Percentiles rank a stretch among this genome's conserved stretches.
Evolutionary conservation across 2,888 invertebrate species (phyloP).

Genomic region (Sarcophaga carnaria): DNA sequence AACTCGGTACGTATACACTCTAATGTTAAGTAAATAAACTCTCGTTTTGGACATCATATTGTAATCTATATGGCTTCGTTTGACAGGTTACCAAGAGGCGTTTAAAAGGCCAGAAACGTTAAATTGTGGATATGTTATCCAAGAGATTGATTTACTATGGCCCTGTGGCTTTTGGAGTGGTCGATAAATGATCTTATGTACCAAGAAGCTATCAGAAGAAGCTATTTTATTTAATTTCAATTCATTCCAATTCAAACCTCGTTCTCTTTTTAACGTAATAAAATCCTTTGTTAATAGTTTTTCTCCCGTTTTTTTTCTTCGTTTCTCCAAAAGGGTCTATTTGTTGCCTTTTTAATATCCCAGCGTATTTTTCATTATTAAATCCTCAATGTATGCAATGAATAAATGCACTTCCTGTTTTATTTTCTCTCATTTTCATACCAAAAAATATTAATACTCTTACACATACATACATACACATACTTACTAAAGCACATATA

Average conservation of each 20-base stretch:
- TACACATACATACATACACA: not conserved
- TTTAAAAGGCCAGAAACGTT: too few relatives aligned
- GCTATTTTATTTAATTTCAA: not conserved
- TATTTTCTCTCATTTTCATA: not conserved
- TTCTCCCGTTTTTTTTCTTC: not conserved
- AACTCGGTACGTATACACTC: too few relatives aligned
- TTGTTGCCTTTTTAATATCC: constrained; percentile 47
- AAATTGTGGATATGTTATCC: too few relatives aligned
- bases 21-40: too few relatives aligned
- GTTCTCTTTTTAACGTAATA: not conserved
- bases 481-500: not conserved
- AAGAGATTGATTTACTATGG: too few relatives aligned
- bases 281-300: not conserved
- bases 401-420: constrained; percentile 48
- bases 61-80: too few relatives aligned
- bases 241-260: not conserved
- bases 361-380: constrained; percentile 49
- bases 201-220: too few relatives aligned
- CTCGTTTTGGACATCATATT: too few relatives aligned
- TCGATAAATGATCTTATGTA: too few relatives aligned
- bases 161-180: too few relatives aligned
- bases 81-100: too few relatives aligned
- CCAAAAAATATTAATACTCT: not conserved
- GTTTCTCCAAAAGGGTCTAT: not conserved
- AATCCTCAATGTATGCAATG: constrained; percentile 41